Conservation (phyloP, 2,113 vertebrate species). For the Procapra przewalskii region DNA sequence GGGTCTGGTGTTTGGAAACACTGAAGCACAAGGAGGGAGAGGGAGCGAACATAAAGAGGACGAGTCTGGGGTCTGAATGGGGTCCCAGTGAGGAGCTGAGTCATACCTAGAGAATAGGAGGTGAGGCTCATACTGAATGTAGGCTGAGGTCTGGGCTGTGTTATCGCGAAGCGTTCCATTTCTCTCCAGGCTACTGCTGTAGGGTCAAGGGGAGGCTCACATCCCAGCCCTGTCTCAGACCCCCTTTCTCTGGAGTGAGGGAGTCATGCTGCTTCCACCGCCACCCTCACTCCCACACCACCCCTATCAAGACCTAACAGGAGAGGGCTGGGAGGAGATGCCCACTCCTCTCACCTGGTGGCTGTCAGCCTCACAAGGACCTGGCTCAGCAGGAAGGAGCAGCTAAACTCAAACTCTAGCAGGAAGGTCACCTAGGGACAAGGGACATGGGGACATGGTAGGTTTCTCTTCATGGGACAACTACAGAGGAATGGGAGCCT, state of each 20-base stretch:
- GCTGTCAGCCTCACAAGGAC: constrained; percentile 85
- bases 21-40: background rate
- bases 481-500: background rate
- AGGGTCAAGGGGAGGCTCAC: background rate
- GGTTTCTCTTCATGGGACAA: background rate
- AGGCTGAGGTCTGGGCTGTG: constrained; percentile 79
- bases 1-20: background rate
- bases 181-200: constrained; percentile 88
- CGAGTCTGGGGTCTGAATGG: background rate
- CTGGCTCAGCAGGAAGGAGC: constrained; percentile 83
- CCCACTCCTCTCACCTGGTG: constrained; percentile 81
- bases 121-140: constrained; percentile 90
- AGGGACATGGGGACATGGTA: background rate
- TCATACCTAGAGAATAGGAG: constrained; percentile 89
- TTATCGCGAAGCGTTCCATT: constrained; percentile 86
- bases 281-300: background rate
- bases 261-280: background rate
- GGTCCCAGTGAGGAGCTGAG: fast-evolving
- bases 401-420: constrained; percentile 95
- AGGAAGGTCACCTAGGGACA: constrained; percentile 86
- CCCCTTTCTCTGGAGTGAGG: background rate
- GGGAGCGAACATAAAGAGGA: background rate
- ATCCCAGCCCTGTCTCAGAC: no score
- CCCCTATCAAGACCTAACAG: background rate
- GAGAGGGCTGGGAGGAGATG: background rate